Percentiles rank a stretch among this genome's conserved stretches.
Evolutionary conservation across 2,888 invertebrate genomes (phyloP).

Genomic region (Mycalesis mineus): DNA sequence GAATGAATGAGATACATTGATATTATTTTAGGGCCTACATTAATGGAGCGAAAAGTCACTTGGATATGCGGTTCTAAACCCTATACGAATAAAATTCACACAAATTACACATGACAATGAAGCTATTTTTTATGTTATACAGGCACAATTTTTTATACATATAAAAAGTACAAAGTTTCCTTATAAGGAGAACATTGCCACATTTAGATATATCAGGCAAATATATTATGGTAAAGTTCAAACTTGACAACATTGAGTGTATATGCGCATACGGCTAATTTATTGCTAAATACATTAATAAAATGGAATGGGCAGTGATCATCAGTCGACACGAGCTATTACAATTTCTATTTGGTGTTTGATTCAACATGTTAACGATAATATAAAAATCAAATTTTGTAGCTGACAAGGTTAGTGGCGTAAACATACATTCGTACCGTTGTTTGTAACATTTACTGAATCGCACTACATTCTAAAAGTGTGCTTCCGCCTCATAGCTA

Average conservation of each 20-base stretch:
- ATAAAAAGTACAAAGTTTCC: neutral
- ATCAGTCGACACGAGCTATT: neutral
- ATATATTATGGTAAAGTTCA: neutral
- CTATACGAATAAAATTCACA: neutral
- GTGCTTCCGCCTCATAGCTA: neutral
- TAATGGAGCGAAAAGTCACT: neutral
- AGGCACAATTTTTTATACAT: constrained; percentile 24
- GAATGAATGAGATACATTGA: constrained; percentile 8
- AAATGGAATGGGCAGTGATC: constrained; percentile 1
- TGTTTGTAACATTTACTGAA: neutral
- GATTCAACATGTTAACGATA: neutral
- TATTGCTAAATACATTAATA: neutral
- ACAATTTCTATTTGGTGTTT: neutral
- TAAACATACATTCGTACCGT: no score
- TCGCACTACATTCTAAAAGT: neutral
- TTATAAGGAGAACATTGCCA: neutral
- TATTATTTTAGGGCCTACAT: neutral
- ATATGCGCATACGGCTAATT: neutral
- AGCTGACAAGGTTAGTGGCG: neutral
- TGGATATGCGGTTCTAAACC: constrained; percentile 4
- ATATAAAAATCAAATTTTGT: neutral
- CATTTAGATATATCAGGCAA: neutral
- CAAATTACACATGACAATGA: constrained; percentile 19
- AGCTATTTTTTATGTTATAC: constrained; percentile 18
- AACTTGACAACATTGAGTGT: neutral